A percentile compares a stretch with the other conserved stretches of the same genome.
phyloP scores from a whole-genome alignment of 2,797 vertebrate genomes.

The Semotilus atromaculatus region DNA sequence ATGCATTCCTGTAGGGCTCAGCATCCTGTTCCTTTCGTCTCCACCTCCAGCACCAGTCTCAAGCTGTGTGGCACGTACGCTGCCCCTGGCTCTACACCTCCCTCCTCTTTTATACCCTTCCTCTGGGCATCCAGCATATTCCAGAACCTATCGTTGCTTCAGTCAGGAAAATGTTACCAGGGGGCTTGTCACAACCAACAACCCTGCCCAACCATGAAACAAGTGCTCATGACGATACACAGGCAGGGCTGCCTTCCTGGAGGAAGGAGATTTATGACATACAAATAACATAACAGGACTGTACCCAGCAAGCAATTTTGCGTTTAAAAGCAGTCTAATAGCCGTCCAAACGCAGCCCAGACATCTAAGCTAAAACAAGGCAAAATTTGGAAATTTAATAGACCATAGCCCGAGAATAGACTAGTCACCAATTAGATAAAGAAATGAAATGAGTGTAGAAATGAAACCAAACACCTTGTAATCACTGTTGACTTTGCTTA shows the following conservation, averaged over 20 bases:
- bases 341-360: no score
- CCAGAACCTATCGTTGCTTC: conserved; percentile 75
- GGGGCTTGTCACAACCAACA: conserved; percentile 74
- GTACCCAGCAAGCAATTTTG: no score
- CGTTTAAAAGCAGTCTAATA: no score
- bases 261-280: conserved; percentile 1
- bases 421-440: no score
- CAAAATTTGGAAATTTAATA: no score
- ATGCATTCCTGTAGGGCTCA: conserved; percentile 79
- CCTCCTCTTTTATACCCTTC: conserved; percentile 49
- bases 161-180: conserved; percentile 83
- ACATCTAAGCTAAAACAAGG: no score
- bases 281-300: background rate
- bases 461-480: no score
- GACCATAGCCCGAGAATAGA: no score
- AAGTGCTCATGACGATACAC: conserved; percentile 73
- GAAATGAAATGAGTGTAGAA: no score
- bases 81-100: conserved; percentile 58
- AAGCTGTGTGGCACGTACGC: conserved; percentile 76
- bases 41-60: conserved; percentile 73
- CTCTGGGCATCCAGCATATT: conserved; percentile 70
- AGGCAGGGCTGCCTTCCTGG: conserved; percentile 71
- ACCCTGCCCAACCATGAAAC: conserved; percentile 66
- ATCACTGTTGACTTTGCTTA: no score
- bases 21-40: conserved; percentile 80